Evolutionary conservation across 2,888 invertebrate genomes (phyloP).

Genomic region (Ophion ventricosus): DNA sequence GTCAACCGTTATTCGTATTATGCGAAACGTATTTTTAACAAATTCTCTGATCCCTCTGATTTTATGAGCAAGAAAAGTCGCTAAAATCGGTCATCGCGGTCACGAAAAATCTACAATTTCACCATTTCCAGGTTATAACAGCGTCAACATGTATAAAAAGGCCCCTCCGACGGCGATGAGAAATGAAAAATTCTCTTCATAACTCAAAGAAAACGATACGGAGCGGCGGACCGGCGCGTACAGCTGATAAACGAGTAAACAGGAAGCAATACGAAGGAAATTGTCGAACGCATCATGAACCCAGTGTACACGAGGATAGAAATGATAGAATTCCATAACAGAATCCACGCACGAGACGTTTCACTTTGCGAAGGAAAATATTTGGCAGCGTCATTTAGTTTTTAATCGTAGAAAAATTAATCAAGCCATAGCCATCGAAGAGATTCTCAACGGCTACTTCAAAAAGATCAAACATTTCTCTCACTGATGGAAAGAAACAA

Average conservation of each 20-base stretch:
- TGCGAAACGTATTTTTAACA: no score
- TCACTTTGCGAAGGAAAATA: not conserved
- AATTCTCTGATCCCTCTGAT: not conserved
- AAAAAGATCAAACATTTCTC: no score
- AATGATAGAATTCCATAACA: not conserved
- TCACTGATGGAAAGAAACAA: no score
- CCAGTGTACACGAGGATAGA: slow-evolving; percentile 15
- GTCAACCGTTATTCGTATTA: no score
- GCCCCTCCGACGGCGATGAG: not conserved
- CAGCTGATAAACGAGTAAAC: slow-evolving; percentile 46
- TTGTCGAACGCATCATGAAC: slow-evolving; percentile 46
- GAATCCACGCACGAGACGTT: not conserved
- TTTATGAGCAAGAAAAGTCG: not conserved
- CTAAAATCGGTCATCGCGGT: not conserved
- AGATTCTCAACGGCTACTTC: no score
- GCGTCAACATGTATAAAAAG: not conserved
- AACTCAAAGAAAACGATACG: slow-evolving; percentile 26
- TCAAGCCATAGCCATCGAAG: no score
- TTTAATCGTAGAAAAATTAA: not conserved
- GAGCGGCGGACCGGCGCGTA: not conserved
- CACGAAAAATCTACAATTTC: not conserved
- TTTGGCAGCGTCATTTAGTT: not conserved
- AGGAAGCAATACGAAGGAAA: slow-evolving; percentile 56
- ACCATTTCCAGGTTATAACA: not conserved
- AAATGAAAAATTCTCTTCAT: slow-evolving; percentile 40